Base-by-base conservation (phyloP, 2,888 invertebrate genomes). In the Xanthostigma xanthostigma region DNA sequence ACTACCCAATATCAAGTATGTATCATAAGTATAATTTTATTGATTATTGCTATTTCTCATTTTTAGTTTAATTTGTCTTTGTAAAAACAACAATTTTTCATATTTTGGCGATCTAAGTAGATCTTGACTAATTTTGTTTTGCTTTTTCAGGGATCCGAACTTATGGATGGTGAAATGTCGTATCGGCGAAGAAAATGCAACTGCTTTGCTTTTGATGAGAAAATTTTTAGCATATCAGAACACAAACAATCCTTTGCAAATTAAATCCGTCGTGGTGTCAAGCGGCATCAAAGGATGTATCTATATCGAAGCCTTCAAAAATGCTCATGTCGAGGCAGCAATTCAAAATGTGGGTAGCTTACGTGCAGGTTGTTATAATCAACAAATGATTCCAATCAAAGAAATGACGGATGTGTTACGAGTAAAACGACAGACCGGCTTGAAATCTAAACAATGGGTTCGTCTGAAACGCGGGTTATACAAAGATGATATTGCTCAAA, bases 141-240 rank as follows among this genome's bases (percentile, higher is more conserved):
- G 27, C 6, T 53, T 48, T 49, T 48, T n/a, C 57, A 80, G 82
- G 62, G 98, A 99, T 68, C 97, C 98, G 0, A 99, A 98, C 69
- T 71, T 99, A 53, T 99, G 98, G 98, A 94, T 98, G 87, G 88
- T 99, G 0, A 95, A 94, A 63, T 98, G 98, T 65, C 81, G 92
- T 36, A 90, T 94, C 56, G 98, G 98, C 0, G 97, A 98, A 66
- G 98, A 99, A 63, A 96, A 95, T 62, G 73, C 84, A 0, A 96
- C 96, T 0, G 91, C 87, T 4, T 70, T 98, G 11, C 74, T 90
- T 14, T 69, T 99, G 13, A 96, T 99, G 97, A 75, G 97, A 49
- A 99, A 99, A 67, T 93, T 84, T 60, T 78, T 98, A 46, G 90
- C 96, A 0, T 96, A 88, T 62, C 84, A 89, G 63, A 78, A 74